Conservation (phyloP, 2,797 vertebrate genomes). For the Pseudochirops corinnae region DNA sequence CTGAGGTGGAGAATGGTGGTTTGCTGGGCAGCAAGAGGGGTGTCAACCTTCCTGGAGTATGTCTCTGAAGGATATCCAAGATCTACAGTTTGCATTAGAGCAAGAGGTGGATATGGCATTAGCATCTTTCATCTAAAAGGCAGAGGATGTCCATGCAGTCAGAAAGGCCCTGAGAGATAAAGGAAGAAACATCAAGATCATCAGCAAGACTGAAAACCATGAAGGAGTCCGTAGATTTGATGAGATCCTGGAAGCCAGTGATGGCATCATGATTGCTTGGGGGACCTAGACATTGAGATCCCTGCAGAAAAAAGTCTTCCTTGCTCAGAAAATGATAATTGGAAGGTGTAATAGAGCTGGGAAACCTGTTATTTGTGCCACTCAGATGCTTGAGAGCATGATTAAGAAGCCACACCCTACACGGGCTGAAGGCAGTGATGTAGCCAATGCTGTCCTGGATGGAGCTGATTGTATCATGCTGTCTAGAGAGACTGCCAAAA, state of each 20-base stretch:
- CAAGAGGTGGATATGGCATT: constrained; percentile 98
- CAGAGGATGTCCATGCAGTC: constrained; percentile 93
- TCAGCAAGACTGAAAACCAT: constrained; percentile 89
- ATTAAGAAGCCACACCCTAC: constrained; percentile 98
- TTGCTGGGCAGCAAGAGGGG: constrained; percentile 97
- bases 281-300: too few species aligned
- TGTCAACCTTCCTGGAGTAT: constrained; percentile 96
- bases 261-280: too few species aligned
- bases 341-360: too few species aligned
- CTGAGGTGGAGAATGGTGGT: constrained; percentile 95
- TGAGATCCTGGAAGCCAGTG: too few species aligned
- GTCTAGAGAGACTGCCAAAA: constrained; percentile 97
- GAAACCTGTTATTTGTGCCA: too few species aligned
- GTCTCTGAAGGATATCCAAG: constrained; percentile 94
- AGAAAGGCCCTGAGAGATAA: constrained; percentile 94
- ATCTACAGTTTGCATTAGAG: constrained; percentile 94
- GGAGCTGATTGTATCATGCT: constrained; percentile 95
- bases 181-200: constrained; percentile 98
- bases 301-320: too few species aligned
- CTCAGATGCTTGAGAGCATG: constrained; percentile 99
- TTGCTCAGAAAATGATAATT: too few species aligned
- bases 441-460: constrained; percentile 89
- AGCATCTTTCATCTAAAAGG: constrained; percentile 98
- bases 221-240: too few species aligned
- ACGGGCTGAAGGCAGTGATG: constrained; percentile 94